Conservation (phyloP, 2,113 vertebrate species). For the Melanerpes aurifrons region DNA sequence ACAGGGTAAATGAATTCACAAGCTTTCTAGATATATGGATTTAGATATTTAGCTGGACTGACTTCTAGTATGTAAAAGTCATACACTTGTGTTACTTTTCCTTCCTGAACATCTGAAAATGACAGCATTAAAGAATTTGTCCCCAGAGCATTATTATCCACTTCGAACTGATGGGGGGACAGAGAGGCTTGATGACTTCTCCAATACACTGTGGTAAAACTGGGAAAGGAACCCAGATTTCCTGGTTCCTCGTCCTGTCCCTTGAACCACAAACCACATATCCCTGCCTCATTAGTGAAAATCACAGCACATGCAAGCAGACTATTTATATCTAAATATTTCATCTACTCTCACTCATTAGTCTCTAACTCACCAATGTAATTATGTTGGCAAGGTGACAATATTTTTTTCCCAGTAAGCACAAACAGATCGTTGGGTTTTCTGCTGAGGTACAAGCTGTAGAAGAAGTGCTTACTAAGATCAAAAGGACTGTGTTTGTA, state of each 20-base stretch:
- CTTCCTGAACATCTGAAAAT: constrained; percentile 9
- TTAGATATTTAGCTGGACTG: neutral
- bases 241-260: constrained; percentile 62
- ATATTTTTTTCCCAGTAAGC: constrained; percentile 21
- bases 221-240: constrained; percentile 57
- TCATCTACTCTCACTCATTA: constrained; percentile 60
- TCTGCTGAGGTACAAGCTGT: constrained; percentile 34
- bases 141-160: constrained; percentile 33
- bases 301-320: constrained; percentile 50
- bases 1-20: neutral
- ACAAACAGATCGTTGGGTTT: constrained; percentile 49
- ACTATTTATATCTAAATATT: constrained; percentile 69
- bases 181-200: constrained; percentile 35
- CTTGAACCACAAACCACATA: constrained; percentile 54
- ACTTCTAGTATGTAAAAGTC: neutral
- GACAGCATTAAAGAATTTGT: constrained; percentile 27
- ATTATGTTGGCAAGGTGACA: constrained; percentile 49
- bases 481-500: neutral
- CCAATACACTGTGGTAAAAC: constrained; percentile 33
- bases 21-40: neutral
- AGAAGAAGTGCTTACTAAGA: constrained; percentile 6
- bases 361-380: constrained; percentile 54
- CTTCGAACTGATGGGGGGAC: constrained; percentile 24
- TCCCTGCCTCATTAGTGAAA: constrained; percentile 46
- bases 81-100: neutral